Evolutionary conservation across 2,888 invertebrate species (phyloP).

Genomic region (Folsomia candida): DNA sequence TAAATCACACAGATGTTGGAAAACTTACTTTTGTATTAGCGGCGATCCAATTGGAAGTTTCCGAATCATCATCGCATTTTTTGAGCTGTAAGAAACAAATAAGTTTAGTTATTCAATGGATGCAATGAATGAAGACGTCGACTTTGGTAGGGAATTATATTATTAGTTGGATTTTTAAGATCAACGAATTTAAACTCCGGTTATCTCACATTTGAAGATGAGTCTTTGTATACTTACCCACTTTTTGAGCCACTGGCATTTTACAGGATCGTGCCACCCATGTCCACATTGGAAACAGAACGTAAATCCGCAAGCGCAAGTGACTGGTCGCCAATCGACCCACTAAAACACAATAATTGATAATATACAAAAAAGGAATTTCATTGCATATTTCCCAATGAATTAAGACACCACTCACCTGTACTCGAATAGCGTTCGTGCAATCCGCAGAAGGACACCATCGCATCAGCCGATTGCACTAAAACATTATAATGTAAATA

Average conservation of each 20-base stretch:
- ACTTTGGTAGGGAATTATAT: no score
- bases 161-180: no score
- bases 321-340: slow-evolving; percentile 85
- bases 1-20: no score
- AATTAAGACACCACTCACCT: slow-evolving; percentile 53
- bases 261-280: slow-evolving; percentile 98
- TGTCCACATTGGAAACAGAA: slow-evolving; percentile 97
- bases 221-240: no score
- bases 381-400: background rate
- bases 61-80: slow-evolving; percentile 98
- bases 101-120: no score
- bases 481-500: slow-evolving; percentile 17
- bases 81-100: no score
- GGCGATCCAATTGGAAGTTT: slow-evolving; percentile 98
- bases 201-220: no score
- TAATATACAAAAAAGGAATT: slow-evolving; percentile 53
- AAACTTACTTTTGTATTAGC: slow-evolving; percentile 83
- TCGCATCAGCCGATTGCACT: slow-evolving; percentile 92
- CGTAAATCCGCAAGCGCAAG: slow-evolving; percentile 85
- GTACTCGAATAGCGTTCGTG: slow-evolving; percentile 88
- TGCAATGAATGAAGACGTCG: no score
- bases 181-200: no score
- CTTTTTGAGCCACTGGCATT: slow-evolving; percentile 84
- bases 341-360: slow-evolving; percentile 56
- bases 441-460: slow-evolving; percentile 99